Evolutionary conservation across 2,113 vertebrate species (phyloP).

Genomic region (Micronycteris hirsuta): DNA sequence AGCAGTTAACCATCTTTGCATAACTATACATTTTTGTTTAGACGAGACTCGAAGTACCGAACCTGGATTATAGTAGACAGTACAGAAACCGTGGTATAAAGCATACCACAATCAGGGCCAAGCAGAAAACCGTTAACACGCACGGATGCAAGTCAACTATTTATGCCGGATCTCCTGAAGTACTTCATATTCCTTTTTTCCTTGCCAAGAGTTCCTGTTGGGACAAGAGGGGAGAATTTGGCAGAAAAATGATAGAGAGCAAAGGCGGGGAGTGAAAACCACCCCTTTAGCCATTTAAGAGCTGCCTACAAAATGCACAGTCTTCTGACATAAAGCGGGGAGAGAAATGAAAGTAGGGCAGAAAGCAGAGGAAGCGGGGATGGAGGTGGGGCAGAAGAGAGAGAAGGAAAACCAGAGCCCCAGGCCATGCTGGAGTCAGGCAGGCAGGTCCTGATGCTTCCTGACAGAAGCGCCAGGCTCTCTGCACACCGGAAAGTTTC

Average conservation of each 20-base stretch:
- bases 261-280: not conserved
- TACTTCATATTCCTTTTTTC: not conserved
- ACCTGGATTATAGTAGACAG: not conserved
- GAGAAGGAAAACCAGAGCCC: not conserved
- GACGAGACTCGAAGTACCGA: not conserved
- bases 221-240: constrained; percentile 22
- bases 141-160: not conserved
- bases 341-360: not conserved
- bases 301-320: not conserved
- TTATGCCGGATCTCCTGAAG: not conserved
- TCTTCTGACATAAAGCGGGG: not conserved
- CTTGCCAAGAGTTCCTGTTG: constrained; percentile 11
- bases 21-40: not conserved
- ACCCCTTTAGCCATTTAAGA: not conserved
- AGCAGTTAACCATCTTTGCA: not conserved
- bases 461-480: rapidly evolving
- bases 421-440: too few species aligned
- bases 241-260: not conserved
- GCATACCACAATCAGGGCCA: not conserved
- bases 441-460: too few species aligned
- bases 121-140: not conserved
- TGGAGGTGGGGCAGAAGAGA: too few species aligned
- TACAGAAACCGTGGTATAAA: not conserved
- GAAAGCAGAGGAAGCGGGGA: not conserved
- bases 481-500: rapidly evolving